Base-by-base conservation (phyloP, 2,888 invertebrate species). In the Imbricaverruca yamaguchii region DNA sequence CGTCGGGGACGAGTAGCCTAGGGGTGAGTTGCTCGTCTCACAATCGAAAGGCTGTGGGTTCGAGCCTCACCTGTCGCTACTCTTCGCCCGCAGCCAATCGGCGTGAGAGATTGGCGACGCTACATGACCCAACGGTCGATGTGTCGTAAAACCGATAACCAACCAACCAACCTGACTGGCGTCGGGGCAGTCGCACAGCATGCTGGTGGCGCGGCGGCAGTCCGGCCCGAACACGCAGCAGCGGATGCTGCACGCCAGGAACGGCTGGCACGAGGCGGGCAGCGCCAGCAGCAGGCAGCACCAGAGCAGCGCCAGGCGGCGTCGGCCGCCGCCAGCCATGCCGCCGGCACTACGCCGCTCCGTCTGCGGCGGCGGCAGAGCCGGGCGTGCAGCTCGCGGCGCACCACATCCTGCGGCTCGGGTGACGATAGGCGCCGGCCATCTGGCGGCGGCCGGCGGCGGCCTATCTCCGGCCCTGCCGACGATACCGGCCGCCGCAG, bases 301-400 rank as follows among this genome's bases (percentile, higher is more conserved):
- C 80, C n/a, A 82, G 59, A 77, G 82, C 81, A n/a, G 82, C 81
- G 53, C 82, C 81, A 56, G 82, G 82, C 39, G 82, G 82, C 59
- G 82, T 81, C 21, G 55, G 55, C 78, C 82, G 80, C 59, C 80
- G 74, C 63, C 81, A 82, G 78, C 83, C 69, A 69, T 69, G 4
- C 39, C 39, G 39, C 39, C 39, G 39, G 39, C 39, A 39, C 39
- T 39, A 39, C 39, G 39, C 39, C 39, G 39, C 39, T 39, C 39
- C 39, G 39, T 39, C 39, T 39, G 39, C 39, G 39, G 39, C 39
- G 2, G 2, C 2, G 69, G 39, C 69, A 3, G 3, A 12, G 23
- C 25, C 39, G 12, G 69, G 12, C 69, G 3, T 13, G 15, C 69
- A 18, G 13, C 61, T 11, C 18, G 15, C 61, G 61, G 15, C 15